Evolutionary conservation across 2,113 vertebrate genomes (phyloP).

Genomic region (Garra rufa): DNA sequence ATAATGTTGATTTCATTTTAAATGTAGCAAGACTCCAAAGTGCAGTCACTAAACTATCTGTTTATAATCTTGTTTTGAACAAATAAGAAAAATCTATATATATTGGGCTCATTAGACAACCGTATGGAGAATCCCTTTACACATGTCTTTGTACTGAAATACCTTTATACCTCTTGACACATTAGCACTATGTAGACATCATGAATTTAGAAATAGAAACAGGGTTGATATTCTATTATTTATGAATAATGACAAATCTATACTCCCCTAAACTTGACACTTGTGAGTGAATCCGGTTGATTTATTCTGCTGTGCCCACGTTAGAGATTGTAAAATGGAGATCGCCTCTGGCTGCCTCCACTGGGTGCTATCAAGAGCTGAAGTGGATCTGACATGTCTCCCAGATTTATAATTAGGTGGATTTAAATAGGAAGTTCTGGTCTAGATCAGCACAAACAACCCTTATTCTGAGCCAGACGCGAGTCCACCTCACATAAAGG

Average conservation of each 20-base stretch:
- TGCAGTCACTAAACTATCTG: conserved; percentile 51
- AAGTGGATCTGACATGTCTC: neutral
- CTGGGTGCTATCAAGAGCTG: neutral
- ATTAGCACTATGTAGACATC: conserved; percentile 34
- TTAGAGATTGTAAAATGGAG: neutral
- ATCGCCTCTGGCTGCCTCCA: neutral
- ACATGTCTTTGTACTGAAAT: conserved; percentile 30
- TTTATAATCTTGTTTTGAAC: conserved; percentile 40
- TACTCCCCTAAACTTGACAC: neutral
- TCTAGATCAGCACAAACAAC: neutral
- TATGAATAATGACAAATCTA: neutral
- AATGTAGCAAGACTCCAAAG: conserved; percentile 74
- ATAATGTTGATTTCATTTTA: conserved; percentile 68
- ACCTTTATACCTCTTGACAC: conserved; percentile 28
- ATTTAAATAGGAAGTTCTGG: neutral
- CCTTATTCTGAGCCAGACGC: neutral
- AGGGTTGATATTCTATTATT: conserved; percentile 13
- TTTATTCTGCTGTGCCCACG: neutral
- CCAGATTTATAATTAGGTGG: neutral
- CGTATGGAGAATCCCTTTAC: conserved; percentile 22
- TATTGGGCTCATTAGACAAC: conserved; percentile 44
- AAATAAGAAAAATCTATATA: no score
- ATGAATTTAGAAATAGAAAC: neutral
- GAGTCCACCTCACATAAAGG: neutral
- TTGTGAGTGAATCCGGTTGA: neutral